These are phyloP conservation scores for Patella ulyssiponensis DNA, from an alignment of 2,888 invertebrate species.

Conservation along the genomic window DNA sequence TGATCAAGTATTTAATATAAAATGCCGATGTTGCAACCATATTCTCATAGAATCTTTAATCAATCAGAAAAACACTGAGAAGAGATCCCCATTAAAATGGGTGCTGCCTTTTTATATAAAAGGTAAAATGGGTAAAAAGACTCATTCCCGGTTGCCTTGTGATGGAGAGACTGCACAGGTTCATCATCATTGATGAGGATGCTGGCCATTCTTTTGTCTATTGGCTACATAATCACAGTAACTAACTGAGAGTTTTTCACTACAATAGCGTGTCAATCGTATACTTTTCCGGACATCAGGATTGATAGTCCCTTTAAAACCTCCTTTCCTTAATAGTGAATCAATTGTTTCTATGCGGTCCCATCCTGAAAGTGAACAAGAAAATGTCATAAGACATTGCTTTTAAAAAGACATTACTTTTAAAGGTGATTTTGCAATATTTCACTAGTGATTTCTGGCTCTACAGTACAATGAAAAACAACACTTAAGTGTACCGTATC, in stretches of 20 bases:
- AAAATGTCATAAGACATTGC: not conserved
- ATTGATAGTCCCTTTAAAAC: slow-evolving; percentile 83
- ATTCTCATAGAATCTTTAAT: too few relatives aligned
- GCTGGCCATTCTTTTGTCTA: slow-evolving; percentile 51
- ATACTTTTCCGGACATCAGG: slow-evolving; percentile 81
- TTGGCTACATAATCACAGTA: slow-evolving; percentile 68
- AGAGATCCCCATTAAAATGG: slow-evolving; percentile 3
- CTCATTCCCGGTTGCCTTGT: slow-evolving; percentile 32
- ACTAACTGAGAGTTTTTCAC: slow-evolving; percentile 85
- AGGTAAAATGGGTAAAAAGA: slow-evolving; percentile 8
- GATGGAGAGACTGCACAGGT: slow-evolving; percentile 49
- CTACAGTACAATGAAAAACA: too few relatives aligned
- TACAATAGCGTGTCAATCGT: slow-evolving; percentile 95
- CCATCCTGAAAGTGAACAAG: slow-evolving; percentile 83
- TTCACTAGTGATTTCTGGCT: not conserved
- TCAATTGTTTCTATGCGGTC: slow-evolving; percentile 98
- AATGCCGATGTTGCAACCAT: too few relatives aligned
- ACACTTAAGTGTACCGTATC: too few relatives aligned
- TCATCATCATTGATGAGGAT: slow-evolving; percentile 63
- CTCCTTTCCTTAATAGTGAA: slow-evolving; percentile 95
- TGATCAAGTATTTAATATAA: too few relatives aligned
- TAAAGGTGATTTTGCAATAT: too few relatives aligned
- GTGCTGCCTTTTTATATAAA: slow-evolving; percentile 9
- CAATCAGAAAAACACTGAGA: not conserved
- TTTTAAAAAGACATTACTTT: not conserved